A percentile compares a stretch with the other conserved stretches of the same genome.
Evolutionary conservation across 37 sponge, comb jelly and placozoan genomes (phyloP).

Genomic region (Sycon ciliatum): DNA sequence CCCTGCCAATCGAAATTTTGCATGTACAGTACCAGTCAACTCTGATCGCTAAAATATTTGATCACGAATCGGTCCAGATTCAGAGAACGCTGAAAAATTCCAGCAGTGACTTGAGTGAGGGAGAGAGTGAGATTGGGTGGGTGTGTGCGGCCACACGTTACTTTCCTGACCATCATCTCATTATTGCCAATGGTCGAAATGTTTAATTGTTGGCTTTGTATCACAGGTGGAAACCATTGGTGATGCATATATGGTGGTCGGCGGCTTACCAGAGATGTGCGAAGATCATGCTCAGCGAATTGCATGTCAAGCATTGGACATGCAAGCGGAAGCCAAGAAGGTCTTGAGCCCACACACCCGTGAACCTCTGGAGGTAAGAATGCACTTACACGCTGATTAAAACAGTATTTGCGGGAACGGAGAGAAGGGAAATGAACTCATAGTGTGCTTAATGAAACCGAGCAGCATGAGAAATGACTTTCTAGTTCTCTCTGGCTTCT

Average conservation of each 20-base stretch:
- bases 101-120: no score
- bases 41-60: no score
- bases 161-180: background rate
- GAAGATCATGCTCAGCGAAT: conserved; percentile 2
- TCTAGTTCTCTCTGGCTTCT: no score
- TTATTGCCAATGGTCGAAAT: background rate
- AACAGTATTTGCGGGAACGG: no score
- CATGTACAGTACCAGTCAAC: no score
- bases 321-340: conserved; percentile 40
- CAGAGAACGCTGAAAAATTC: no score
- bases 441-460: no score
- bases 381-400: no score
- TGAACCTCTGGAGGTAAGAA: conserved; percentile 32
- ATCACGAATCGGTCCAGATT: no score
- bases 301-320: conserved; percentile 41
- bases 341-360: conserved; percentile 30
- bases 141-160: conserved; percentile 14
- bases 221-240: conserved; percentile 10
- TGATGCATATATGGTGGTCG: background rate
- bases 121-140: conserved; percentile 19
- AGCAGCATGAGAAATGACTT: no score
- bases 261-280: background rate
- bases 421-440: no score
- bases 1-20: no score
- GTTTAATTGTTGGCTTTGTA: background rate